Evolutionary conservation across 2,797 vertebrate species (phyloP), one percentile per base, ranked within the genome.

Genomic region (Denticeps clupeoides): DNA sequence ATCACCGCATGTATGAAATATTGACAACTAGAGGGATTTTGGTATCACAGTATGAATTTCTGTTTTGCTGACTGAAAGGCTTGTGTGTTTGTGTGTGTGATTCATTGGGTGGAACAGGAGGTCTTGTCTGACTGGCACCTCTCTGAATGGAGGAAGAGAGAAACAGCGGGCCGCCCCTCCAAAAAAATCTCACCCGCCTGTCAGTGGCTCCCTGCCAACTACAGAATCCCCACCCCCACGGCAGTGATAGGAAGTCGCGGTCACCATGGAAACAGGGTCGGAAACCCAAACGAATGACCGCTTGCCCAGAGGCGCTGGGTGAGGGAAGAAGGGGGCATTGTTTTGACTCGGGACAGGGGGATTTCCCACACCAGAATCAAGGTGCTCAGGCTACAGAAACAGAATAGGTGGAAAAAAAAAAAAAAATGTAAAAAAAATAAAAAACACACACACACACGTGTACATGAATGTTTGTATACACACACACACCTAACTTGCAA

Each of bases 261-360:
- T 88, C 83, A 71, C 85, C 73, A 73, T 59, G 78, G 81, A 62
- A 85, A 86, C 83, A 72, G 67, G 55, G 68, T 69, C 70, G 76
- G 82, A 82, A 83, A 79, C 82, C 82, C 80, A 75, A 59, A 64
- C 46, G 75, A 80, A 72, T 74, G 76, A 80, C 79, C 80, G 82
- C 81, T 87, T 82, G 70, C 80, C 51, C 78, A 44, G 71, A 38
- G 18, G 35, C 55, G 67, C 61, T 19, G 45, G 21, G 57, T 66
- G 62, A 56, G 67, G 51, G 54, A 63, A 73, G 68, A 69, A 72
- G 65, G 51, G 56, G 41, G 55, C 68, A 72, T 74, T 74, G 71
- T 71, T 64, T 38, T 16, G 33, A 28, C 29, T 41, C 28, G 50
- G 61, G 38, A 35, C 37, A 48, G 44, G 54, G 42, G 67, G 53